Conservation (phyloP, 2,113 vertebrate species). For the Empidonax traillii region DNA sequence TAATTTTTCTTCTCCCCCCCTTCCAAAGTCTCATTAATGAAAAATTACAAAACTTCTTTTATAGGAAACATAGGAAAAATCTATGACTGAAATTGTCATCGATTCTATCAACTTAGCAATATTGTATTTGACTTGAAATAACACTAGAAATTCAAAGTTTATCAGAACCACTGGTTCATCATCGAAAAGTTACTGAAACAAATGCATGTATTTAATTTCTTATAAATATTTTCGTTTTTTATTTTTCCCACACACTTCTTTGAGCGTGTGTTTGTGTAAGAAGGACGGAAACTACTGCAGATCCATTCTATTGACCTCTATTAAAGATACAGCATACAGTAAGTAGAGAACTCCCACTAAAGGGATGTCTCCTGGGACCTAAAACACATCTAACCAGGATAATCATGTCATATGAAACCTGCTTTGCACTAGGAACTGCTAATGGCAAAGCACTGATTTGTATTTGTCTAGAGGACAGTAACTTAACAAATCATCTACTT, state of each 20-base stretch:
- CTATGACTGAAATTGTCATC: neutral
- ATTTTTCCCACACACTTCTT: neutral
- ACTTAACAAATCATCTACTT: neutral
- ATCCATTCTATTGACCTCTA: neutral
- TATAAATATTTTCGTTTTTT: neutral
- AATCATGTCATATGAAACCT: neutral
- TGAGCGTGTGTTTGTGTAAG: neutral
- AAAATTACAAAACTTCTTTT: neutral
- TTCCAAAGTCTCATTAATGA: neutral
- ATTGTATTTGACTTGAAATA: neutral
- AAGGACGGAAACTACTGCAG: neutral
- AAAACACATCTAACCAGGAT: neutral
- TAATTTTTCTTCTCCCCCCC: neutral
- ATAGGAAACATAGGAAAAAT: neutral
- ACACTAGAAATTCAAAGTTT: neutral
- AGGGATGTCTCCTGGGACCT: neutral
- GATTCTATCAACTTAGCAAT: neutral
- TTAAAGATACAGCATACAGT: neutral
- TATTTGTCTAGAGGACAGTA: neutral
- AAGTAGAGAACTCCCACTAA: neutral
- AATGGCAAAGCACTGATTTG: neutral
- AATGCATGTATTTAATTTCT: neutral
- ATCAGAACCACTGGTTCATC: conserved; percentile 16
- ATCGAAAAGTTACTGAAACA: neutral
- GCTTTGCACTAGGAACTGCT: neutral